phyloP scores from a whole-genome alignment of 2,113 vertebrate species.

The Boleophthalmus pectinirostris region DNA sequence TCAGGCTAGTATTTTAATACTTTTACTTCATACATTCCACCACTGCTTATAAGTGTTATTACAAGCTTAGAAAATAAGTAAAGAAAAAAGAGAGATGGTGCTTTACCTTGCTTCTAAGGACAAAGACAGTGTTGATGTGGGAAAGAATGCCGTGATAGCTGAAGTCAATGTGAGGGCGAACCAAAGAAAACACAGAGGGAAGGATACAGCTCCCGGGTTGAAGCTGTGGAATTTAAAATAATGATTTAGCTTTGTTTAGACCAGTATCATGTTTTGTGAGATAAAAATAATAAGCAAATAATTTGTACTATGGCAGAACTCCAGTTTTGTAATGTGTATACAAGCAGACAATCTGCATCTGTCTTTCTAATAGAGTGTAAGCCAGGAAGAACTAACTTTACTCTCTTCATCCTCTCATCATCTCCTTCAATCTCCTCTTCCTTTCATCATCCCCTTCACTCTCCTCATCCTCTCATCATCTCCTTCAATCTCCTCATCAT shows the following conservation, averaged over 20 bases:
- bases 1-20: too few species aligned
- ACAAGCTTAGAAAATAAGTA: not conserved
- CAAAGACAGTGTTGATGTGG: constrained; percentile 98
- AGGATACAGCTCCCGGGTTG: constrained; percentile 94
- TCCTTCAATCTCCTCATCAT: too few species aligned
- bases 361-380: not conserved
- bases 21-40: too few species aligned
- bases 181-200: constrained; percentile 94
- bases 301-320: not conserved
- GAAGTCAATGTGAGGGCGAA: constrained; percentile 97
- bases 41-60: not conserved
- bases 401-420: too few species aligned
- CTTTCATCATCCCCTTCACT: too few species aligned
- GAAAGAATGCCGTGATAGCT: constrained; percentile 98
- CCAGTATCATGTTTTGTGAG: not conserved
- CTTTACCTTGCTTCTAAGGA: constrained; percentile 94
- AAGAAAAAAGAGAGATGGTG: not conserved
- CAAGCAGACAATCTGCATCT: not conserved
- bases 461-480: too few species aligned
- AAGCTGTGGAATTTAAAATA: constrained; percentile 76
- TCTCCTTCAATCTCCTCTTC: too few species aligned
- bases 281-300: not conserved
- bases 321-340: not conserved
- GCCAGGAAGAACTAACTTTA: too few species aligned
- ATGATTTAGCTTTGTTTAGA: not conserved